phyloP scores from a whole-genome alignment of 2,113 vertebrate species.

The Leptocoma aspasia region DNA sequence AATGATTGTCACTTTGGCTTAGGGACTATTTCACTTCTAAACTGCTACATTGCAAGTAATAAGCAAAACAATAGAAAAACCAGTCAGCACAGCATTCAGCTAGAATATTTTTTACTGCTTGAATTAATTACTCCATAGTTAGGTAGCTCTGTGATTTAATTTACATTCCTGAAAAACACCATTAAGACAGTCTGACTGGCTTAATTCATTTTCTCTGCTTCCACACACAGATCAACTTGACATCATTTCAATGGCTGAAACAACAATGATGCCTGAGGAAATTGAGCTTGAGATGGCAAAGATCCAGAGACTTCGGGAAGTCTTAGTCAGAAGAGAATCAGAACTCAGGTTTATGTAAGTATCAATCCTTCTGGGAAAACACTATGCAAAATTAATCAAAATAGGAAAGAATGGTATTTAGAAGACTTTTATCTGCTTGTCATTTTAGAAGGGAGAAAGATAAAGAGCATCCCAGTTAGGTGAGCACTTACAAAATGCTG shows the following conservation, averaged over 20 bases:
- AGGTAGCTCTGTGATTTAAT: neutral
- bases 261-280: constrained; percentile 93
- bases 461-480: constrained; percentile 30
- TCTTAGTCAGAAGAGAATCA: constrained; percentile 94
- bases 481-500: constrained; percentile 30
- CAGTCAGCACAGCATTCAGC: neutral
- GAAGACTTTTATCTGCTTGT: constrained; percentile 46
- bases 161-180: neutral
- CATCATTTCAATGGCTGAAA: constrained; percentile 94
- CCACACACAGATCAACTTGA: constrained; percentile 83
- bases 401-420: constrained; percentile 42
- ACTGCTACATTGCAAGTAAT: neutral
- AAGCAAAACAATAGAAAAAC: neutral
- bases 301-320: constrained; percentile 94
- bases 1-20: neutral
- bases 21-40: neutral
- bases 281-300: constrained; percentile 96
- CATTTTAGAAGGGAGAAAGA: constrained; percentile 50
- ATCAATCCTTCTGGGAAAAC: neutral
- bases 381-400: constrained; percentile 58
- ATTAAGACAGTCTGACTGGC: neutral
- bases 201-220: constrained; percentile 14
- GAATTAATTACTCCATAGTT: neutral
- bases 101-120: neutral
- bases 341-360: constrained; percentile 99